Conservation (phyloP, 2,797 vertebrate genomes). For the Aplochiton taeniatus region DNA sequence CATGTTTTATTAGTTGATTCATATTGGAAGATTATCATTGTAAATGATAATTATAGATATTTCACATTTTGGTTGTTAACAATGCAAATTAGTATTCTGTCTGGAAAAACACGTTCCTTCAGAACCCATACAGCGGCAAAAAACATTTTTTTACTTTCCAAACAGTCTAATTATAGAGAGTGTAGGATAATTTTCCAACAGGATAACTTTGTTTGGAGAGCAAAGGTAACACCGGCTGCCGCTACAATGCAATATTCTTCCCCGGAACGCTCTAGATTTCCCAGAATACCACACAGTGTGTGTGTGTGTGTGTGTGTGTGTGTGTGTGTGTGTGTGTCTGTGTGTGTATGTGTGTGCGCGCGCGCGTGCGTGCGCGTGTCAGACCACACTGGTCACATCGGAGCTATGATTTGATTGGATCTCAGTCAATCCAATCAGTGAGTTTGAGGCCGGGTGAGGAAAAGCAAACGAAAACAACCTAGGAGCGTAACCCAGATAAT, state of each 20-base stretch:
- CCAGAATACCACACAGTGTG: slow-evolving; percentile 47
- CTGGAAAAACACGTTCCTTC: no score
- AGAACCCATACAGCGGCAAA: no score
- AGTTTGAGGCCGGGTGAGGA: slow-evolving; percentile 41
- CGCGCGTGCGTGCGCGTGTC: slow-evolving; percentile 13
- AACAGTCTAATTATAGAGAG: slow-evolving; percentile 46
- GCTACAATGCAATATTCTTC: slow-evolving; percentile 51
- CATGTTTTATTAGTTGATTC: no score
- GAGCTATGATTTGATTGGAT: slow-evolving; percentile 67
- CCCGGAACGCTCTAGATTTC: slow-evolving; percentile 51
- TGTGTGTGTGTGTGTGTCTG: not conserved
- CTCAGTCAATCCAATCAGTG: slow-evolving; percentile 65
- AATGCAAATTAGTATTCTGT: no score
- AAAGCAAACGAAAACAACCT: slow-evolving; percentile 49
- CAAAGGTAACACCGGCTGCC: slow-evolving; percentile 17
- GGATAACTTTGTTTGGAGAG: slow-evolving; percentile 50
- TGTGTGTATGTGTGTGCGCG: slow-evolving; percentile 8
- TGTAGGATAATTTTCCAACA: slow-evolving; percentile 63
- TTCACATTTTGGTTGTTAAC: no score
- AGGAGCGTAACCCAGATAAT: slow-evolving; percentile 45
- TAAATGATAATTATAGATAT: no score
- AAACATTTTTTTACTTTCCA: slow-evolving; percentile 39
- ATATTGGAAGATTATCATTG: no score
- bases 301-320: not conserved
- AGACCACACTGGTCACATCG: slow-evolving; percentile 36